A percentile compares a stretch with the other conserved stretches of the same genome.
These are phyloP conservation scores for Brevipalpus yothersi DNA, from an alignment of 1,140 invertebrate species.

Conservation along the genomic window DNA sequence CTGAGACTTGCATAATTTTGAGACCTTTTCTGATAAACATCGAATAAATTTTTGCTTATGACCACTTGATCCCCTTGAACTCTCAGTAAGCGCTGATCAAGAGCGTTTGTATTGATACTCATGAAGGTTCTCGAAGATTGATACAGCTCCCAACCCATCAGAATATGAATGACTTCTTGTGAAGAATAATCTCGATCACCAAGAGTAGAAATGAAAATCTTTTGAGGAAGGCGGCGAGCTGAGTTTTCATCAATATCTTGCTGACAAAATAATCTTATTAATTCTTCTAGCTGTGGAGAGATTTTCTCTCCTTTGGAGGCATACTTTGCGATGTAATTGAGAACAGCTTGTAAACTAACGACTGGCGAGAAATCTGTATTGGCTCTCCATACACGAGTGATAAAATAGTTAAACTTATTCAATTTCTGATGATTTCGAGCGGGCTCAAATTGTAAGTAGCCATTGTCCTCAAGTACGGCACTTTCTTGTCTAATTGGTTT, in stretches of 20 bases:
- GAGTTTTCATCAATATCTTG: background rate
- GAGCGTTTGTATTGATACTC: background rate
- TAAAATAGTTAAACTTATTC: background rate
- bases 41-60: too few species aligned
- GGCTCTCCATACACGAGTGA: background rate
- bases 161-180: background rate
- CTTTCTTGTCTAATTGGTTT: background rate
- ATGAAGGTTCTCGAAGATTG: background rate
- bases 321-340: background rate
- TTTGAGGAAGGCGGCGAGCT: background rate
- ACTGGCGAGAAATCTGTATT: background rate
- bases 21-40: too few species aligned
- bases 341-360: background rate
- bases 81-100: too few species aligned
- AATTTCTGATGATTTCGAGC: background rate
- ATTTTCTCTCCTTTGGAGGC: background rate
- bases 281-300: background rate
- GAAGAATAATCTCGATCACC: background rate
- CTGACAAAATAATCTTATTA: background rate
- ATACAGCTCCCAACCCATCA: background rate
- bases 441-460: background rate
- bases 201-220: background rate
- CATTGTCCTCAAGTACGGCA: background rate
- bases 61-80: too few species aligned
- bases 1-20: too few species aligned